Base-by-base conservation (phyloP, 2,888 invertebrate genomes). In the Acleris emargana region DNA sequence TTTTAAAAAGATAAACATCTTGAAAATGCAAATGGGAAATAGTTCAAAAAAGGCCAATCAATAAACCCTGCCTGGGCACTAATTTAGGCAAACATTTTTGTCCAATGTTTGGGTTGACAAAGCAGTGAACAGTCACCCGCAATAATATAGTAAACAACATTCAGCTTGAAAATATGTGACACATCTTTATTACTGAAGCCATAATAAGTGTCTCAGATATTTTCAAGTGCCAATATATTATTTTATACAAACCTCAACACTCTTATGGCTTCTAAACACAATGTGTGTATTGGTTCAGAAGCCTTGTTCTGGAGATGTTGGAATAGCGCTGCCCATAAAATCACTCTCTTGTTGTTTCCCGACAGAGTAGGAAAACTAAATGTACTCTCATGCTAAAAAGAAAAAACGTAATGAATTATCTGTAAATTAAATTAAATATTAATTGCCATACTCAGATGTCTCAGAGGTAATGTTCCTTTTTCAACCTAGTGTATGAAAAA, bases 281-380 rank as follows among this genome's bases (percentile, higher is more conserved):
- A 78, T 50, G 87, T 82, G 76, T 94, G 93, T 67, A 94, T 80
- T 16, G 87, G 68, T 63, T 85, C 81, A 67, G 91, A 83, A 38
- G 88, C 79, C 55, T 89, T 81, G 68, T 93, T 89, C 67, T 92
- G 89, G n/a, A 96, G 85, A 72, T 93, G 90, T 71, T 92, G 86
- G 77, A 95, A 95, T 62, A 96, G 78, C 38, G 89, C 88, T 22
- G 91, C 88, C 96, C 96, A 96, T 55, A 96, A 74, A 51, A 93
- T 82, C 60, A 86, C 84, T 72, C 95, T 88, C 69, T 89, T 88
- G 72, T 93, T 91, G 62, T 91, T 89, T 68, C 91, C 78, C 67
- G 93, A 88, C 69, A 96, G 81, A 76, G 93, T 93, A n/a, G 94
- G 93, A 83, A 96, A 96, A 32, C 82, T 84, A 77, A 94, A 95